Evolutionary conservation across 2,113 vertebrate species (phyloP), one percentile per base, ranked within the genome.

Genomic region (Guaruba guarouba): DNA sequence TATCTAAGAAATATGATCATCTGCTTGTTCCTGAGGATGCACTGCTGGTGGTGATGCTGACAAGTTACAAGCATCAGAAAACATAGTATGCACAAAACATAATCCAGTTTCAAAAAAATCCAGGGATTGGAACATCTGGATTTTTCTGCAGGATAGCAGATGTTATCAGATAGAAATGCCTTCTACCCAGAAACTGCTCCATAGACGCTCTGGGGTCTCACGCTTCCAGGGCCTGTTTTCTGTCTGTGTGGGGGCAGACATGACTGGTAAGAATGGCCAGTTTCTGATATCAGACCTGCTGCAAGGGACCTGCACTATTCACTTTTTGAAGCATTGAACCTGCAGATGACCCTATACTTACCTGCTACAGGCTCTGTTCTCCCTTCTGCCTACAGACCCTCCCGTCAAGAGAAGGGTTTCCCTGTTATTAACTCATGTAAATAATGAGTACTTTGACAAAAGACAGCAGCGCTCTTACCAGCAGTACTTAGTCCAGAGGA

Each of bases 1-100:
- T 31, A 25, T 62, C 75, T 86, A 49, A 80, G 54, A 59, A 68
- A 8, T 59, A 29, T 9, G n/a, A 29, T 8, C 0, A 0, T 31
- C 41, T 1, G 2, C 35, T 48, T 79, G 19, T 9, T 76, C 24
- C n/a, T 54, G 41, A 61, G 57, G n/a, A 28, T 57, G 9, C 27
- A 57, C 67, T 63, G 16, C 18, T 81, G 76, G 6, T 7, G 23
- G n/a, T 17, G n/a, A 82, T 8, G 8, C 24, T 48, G 52, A 79
- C 31, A 31, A 22, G 7, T 80, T 68, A 18, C 9, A 61, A 82
- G 20, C 15, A 18, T 18, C 29, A 20, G 39, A 92, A 81, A 89
- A 29, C 9, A 37, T 10, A 61, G 13, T 3, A 39, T 10, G 43
- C 1, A 11, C 68, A 93, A 78, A 73, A 67, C 5, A 3, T 23